Evolutionary conservation across 2,888 invertebrate species (phyloP).

Genomic region (Nephrocerus scutellatus): DNA sequence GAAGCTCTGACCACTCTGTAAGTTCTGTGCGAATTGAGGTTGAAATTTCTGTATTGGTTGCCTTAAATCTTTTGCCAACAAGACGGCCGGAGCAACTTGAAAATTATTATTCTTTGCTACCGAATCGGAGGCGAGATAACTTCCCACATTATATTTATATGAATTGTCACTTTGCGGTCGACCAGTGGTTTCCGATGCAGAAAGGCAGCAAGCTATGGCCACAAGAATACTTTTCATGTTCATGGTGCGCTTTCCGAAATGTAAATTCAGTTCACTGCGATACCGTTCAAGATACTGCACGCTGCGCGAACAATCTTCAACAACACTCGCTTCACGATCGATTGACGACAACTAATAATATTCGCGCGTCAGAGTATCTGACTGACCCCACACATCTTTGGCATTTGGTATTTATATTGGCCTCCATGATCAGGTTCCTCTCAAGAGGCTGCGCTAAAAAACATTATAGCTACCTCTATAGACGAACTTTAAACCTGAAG

Average conservation of each 20-base stretch:
- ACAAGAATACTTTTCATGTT: not conserved
- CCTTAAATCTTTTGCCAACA: too few species aligned
- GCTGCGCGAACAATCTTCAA: too few species aligned
- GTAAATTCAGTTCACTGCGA: not conserved
- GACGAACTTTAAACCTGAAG: too few species aligned
- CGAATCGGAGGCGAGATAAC: too few species aligned
- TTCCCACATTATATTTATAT: not conserved
- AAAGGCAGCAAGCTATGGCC: not conserved
- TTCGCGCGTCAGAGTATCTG: not conserved
- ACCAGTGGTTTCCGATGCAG: not conserved
- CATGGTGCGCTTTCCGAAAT: not conserved
- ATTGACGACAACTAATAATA: not conserved
- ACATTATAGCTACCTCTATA: too few species aligned
- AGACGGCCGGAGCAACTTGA: not conserved
- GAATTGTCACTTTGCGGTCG: not conserved
- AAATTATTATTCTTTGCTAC: not conserved
- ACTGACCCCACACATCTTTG: slow-evolving; percentile 9
- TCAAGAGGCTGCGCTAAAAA: too few species aligned
- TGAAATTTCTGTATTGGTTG: not conserved
- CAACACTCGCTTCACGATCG: not conserved
- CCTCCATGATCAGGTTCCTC: too few species aligned
- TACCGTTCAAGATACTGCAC: not conserved
- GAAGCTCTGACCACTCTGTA: slow-evolving; percentile 3
- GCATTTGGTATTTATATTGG: slow-evolving; percentile 10
- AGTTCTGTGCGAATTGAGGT: slow-evolving; percentile 11